Evolutionary conservation across 2,797 vertebrate genomes (phyloP), one percentile per base, ranked within the genome.

Genomic region (Galago senegalensis): DNA sequence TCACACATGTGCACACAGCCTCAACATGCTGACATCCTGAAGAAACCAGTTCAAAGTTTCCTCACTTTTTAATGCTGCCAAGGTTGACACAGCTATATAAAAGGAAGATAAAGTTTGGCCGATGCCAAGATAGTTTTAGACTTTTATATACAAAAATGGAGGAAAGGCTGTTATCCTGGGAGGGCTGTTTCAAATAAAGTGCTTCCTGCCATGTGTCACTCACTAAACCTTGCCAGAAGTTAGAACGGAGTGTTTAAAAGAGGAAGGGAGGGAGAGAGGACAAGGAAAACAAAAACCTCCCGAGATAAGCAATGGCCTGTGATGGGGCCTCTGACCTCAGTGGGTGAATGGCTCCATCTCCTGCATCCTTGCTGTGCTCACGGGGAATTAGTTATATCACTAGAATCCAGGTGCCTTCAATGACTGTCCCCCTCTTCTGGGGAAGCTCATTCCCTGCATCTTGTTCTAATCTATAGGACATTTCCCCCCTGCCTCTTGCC

Each of bases 11-110:
- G 14, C 58, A 18, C 25, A 16, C 56, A 65, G 65, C 21, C 80
- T 81, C 69, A n/a, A 56, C 61, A 89, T 80, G 79, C 56, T 73
- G 80, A 67, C 29, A 61, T 69, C 77, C 58, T 2, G 4, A 81
- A 92, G 94, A 69, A 92, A 87, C 29, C 93, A 13, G 92, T 94
- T 96, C 94, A 88, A 53, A 94, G 70, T 46, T 88, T 69, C 79
- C 49, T 63, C 75, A 37, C 69, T 95, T 97, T 96, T 85, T 93
- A 95, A 87, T 27, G 31, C 65, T 94, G 95, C 89, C 95, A 94
- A 87, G 76, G 49, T 79, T 77, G 94, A 93, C 75, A 82, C 3
- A 91, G 73, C 25, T 69, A 63, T 46, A 80, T 61, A 85, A 92
- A 93, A 56, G 76, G 86, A 81, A 93, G 87, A 95, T 82, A 79